These are phyloP conservation scores for Glomeris maerens DNA, from an alignment of 1,140 invertebrate genomes.

Conservation along the genomic window DNA sequence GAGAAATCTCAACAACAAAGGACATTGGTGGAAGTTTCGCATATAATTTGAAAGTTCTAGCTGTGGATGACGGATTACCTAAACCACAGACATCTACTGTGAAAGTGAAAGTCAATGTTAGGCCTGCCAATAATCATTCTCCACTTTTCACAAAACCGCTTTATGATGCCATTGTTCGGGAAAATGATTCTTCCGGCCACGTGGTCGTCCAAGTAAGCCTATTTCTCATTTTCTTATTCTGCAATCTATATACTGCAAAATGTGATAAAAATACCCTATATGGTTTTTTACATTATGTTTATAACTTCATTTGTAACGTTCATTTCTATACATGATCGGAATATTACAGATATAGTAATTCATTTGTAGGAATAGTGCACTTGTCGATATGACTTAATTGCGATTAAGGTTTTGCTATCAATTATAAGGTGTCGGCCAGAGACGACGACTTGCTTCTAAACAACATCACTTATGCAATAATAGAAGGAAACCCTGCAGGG, in stretches of 20 bases:
- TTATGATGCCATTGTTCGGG: slow-evolving; percentile 20
- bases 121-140: slow-evolving; percentile 32
- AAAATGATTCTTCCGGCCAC: slow-evolving; percentile 19
- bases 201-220: slow-evolving; percentile 27
- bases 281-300: no score
- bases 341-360: no score
- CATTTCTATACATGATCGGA: no score
- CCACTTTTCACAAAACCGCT: slow-evolving; percentile 29
- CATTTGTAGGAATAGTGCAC: no score
- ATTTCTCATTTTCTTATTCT: no score
- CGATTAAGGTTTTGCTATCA: not conserved
- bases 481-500: slow-evolving; percentile 24
- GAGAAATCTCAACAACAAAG: slow-evolving; percentile 21
- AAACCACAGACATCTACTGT: slow-evolving; percentile 21
- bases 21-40: slow-evolving; percentile 26
- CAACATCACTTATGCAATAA: slow-evolving; percentile 23
- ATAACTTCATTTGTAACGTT: no score
- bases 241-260: no score
- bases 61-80: slow-evolving; percentile 30
- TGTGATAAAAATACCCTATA: no score
- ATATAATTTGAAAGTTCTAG: slow-evolving; percentile 29
- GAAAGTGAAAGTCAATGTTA: slow-evolving; percentile 25
- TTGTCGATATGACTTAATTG: no score
- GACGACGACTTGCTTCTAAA: slow-evolving; percentile 24
- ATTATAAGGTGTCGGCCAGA: slow-evolving; percentile 21